These are phyloP conservation scores for Dryocosmus kuriphilus DNA, from an alignment of 2,888 invertebrate species.

Conservation along the genomic window DNA sequence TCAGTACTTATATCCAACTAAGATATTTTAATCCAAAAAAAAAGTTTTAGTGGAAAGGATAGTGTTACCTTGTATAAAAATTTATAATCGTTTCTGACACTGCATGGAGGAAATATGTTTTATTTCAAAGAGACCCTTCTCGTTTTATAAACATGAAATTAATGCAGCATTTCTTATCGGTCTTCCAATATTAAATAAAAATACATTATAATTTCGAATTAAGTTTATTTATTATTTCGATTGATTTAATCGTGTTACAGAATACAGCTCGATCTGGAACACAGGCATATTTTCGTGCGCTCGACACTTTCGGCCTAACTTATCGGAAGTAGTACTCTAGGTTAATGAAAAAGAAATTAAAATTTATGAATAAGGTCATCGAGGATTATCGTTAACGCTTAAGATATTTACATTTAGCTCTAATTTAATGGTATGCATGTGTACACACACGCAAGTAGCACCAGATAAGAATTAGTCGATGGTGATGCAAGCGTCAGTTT, in stretches of 20 bases:
- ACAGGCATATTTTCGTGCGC: conserved; percentile 50
- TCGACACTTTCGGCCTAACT: conserved; percentile 57
- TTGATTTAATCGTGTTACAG: conserved; percentile 71
- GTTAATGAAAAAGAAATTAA: conserved; percentile 59
- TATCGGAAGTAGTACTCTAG: conserved; percentile 59
- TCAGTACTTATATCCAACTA: no score
- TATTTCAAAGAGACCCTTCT: no score
- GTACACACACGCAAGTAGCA: conserved; percentile 71
- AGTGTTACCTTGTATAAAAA: no score
- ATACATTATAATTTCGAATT: conserved; percentile 58
- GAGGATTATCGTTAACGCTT: conserved; percentile 51
- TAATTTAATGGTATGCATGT: conserved; percentile 66
- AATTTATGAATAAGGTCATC: conserved; percentile 56
- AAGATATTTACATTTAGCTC: conserved; percentile 58
- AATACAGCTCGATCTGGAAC: conserved; percentile 64
- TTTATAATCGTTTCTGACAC: no score
- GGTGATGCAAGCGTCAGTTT: conserved; percentile 53
- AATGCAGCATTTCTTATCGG: no score
- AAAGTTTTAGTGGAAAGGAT: no score
- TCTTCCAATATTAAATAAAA: not conserved
- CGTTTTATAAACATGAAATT: no score
- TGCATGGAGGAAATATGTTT: no score
- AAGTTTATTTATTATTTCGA: conserved; percentile 68
- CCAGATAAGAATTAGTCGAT: conserved; percentile 67
- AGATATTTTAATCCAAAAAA: no score